phyloP scores from a whole-genome alignment of 2,113 vertebrate species.

The Hippocampus zosterae region DNA sequence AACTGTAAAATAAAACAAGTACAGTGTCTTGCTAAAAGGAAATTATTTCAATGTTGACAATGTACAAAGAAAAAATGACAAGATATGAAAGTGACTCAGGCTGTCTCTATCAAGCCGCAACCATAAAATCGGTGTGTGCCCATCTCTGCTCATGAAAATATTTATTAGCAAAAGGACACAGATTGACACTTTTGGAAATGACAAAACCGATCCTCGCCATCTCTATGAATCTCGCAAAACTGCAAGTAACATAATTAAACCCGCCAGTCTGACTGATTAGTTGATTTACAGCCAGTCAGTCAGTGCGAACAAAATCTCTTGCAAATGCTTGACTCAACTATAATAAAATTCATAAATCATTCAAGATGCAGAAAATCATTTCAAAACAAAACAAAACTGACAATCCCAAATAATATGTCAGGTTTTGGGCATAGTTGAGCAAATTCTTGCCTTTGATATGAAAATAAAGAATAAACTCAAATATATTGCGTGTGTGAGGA shows the following conservation, averaged over 20 bases:
- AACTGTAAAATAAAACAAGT: conserved; percentile 26
- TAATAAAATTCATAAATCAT: conserved; percentile 39
- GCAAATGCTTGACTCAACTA: conserved; percentile 38
- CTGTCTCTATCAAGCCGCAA: conserved; percentile 47
- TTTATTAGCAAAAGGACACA: conserved; percentile 59
- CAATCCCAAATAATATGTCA: not conserved
- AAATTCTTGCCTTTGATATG: not conserved
- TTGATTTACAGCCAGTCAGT: conserved; percentile 46
- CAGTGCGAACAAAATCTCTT: conserved; percentile 40
- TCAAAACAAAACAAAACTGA: not conserved
- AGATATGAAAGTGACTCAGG: conserved; percentile 59
- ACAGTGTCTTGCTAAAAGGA: conserved; percentile 37
- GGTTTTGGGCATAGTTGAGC: not conserved
- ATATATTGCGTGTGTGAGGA: not conserved
- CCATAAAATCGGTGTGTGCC: conserved; percentile 51
- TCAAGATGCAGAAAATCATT: not conserved
- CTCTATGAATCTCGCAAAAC: conserved; percentile 26
- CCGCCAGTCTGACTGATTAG: conserved; percentile 32
- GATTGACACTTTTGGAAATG: conserved; percentile 60
- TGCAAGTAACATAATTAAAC: conserved; percentile 30
- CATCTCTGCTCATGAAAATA: conserved; percentile 46
- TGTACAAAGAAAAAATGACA: conserved; percentile 56
- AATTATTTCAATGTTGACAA: conserved; percentile 55
- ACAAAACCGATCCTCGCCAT: conserved; percentile 39
- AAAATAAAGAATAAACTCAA: not conserved